Base-by-base conservation (phyloP, 2,797 vertebrate species). In the Pterois miles region DNA sequence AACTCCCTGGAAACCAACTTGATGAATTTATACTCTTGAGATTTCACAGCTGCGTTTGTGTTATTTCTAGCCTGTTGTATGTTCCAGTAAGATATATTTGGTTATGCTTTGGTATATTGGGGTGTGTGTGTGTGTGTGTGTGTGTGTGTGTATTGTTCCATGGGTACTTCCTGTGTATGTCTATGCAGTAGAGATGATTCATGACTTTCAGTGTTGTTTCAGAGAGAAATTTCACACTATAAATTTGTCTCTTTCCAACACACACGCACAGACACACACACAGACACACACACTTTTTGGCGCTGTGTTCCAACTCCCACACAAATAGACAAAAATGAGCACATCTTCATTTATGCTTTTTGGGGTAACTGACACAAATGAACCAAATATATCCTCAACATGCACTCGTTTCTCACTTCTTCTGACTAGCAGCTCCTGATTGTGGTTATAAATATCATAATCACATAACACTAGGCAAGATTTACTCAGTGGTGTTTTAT, bases 121-220 rank as follows among this genome's bases (percentile, higher is more conserved):
- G 33, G 8, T 25, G 60, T 43, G 20, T 50, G n/a, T 34, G 23
- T 58, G 22, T 40, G 64, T 66, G 66, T 50, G 52, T 50, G 54
- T 67, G 57, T 79, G 76, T 74, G 65, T 74, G 73, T 76, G 79
- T 83, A 72, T 80, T 84, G 82, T 91, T 93, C 90, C 88, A 91
- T 88, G 84, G 90, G 66, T 86, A 87, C 89, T 91, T 93, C 89
- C 89, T 90, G 89, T 92, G 90, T 83, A 63, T 56, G 72, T 72
- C 71, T 84, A 31, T 83, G 88, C 88, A 90, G 80, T 85, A 80
- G 67, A 85, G 87, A 93, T 93, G 89, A 93, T 91, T 93, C 91
- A 93, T 90, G 78, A 89, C 86, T 92, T 91, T 92, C 80, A 27
- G 71, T 88, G 73, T 84, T 87, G 75, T 82, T 83, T 87, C 43